Percentiles rank a stretch among this genome's conserved stretches.
Evolutionary conservation across 1,140 invertebrate species (phyloP).

Genomic region (Drosophila takahashii): DNA sequence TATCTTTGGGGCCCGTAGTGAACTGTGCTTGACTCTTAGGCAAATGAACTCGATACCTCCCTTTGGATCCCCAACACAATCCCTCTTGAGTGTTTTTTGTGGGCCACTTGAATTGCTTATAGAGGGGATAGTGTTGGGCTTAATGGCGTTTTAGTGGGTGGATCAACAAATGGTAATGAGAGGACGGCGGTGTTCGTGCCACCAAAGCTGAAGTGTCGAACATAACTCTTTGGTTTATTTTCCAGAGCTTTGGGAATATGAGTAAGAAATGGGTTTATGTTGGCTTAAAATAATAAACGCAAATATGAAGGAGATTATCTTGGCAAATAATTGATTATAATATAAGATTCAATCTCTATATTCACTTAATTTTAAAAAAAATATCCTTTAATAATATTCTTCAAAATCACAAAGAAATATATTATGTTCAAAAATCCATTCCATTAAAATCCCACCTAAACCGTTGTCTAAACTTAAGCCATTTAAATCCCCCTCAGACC

Average conservation of each 20-base stretch:
- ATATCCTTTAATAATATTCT: neutral
- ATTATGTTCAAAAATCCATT: neutral
- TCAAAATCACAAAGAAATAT: neutral
- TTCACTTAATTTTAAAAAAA: neutral
- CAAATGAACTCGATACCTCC: constrained; percentile 59
- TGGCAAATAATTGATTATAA: too few relatives aligned
- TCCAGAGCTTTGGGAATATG: neutral
- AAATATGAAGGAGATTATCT: too few relatives aligned
- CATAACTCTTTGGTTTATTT: constrained; percentile 4
- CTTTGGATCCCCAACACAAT: constrained; percentile 1
- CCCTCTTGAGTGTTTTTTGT: constrained; percentile 14
- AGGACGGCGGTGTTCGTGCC: neutral
- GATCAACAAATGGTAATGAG: constrained; percentile 62
- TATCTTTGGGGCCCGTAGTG: constrained; percentile 26
- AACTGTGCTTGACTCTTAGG: constrained; percentile 57
- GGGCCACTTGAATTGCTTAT: constrained; percentile 31
- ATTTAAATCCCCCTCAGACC: constrained; percentile 1
- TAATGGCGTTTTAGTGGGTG: constrained; percentile 43
- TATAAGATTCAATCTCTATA: too few relatives aligned
- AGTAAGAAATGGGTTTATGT: neutral
- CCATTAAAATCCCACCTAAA: neutral
- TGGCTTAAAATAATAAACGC: neutral
- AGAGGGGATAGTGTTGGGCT: constrained; percentile 38
- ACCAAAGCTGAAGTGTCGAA: neutral
- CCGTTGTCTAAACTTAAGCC: constrained; percentile 1